These are phyloP conservation scores for Siderastrea radians DNA, from an alignment of 92 coral and sea anemone genomes.

Conservation along the genomic window DNA sequence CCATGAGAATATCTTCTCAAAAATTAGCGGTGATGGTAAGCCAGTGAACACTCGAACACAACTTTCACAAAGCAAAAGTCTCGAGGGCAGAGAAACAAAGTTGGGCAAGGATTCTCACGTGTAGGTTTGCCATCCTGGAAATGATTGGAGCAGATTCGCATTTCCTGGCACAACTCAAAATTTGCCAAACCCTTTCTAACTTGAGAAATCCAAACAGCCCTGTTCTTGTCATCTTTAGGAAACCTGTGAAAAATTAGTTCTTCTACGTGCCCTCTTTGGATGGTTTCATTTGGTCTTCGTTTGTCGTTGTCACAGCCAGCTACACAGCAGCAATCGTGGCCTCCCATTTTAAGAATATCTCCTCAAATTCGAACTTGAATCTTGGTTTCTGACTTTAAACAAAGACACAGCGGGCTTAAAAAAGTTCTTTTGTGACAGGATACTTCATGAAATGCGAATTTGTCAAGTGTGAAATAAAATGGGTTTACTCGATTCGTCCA, in stretches of 20 bases:
- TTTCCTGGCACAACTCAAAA: background rate
- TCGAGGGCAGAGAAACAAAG: constrained; percentile 20
- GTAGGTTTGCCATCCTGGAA: constrained; percentile 33
- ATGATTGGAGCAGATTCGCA: constrained; percentile 18
- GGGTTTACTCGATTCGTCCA: background rate
- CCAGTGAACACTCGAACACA: background rate
- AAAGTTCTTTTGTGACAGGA: background rate
- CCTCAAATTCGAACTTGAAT: background rate
- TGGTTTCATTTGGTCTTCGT: constrained; percentile 1
- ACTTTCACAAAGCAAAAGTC: constrained; percentile 17
- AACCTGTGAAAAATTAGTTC: constrained; percentile 32
- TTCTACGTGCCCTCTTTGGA: constrained; percentile 26
- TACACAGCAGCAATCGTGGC: constrained; percentile 39
- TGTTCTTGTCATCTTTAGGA: constrained; percentile 13
- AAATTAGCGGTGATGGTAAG: constrained; percentile 1
- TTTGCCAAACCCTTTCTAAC: background rate
- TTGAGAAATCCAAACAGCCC: background rate
- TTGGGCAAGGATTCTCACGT: constrained; percentile 8
- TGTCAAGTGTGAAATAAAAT: background rate
- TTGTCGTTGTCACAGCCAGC: constrained; percentile 52
- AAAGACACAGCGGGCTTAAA: background rate
- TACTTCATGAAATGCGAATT: background rate
- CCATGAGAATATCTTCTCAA: background rate
- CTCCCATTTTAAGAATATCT: background rate
- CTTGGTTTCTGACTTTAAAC: too few relatives aligned